Evolutionary conservation across 2,113 vertebrate species (phyloP).

Genomic region (Plecturocebus donacophilus): DNA sequence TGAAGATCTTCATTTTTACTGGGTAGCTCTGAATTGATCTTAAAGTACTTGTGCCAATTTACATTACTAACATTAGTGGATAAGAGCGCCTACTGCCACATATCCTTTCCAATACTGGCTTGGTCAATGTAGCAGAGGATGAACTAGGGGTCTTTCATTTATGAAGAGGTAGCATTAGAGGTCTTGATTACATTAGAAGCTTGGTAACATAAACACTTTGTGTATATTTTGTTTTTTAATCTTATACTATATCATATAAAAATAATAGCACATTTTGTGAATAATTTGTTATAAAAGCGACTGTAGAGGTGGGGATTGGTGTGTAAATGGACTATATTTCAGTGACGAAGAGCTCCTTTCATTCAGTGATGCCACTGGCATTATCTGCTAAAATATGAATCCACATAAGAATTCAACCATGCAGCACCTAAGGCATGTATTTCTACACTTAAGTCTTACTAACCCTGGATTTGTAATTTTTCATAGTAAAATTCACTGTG

Average conservation of each 20-base stretch:
- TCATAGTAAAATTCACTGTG: background rate
- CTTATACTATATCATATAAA: background rate
- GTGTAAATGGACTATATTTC: background rate
- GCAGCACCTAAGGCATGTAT: background rate
- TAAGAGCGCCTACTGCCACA: background rate
- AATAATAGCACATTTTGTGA: conserved; percentile 9
- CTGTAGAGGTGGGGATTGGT: background rate
- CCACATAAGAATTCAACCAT: background rate
- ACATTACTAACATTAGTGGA: background rate
- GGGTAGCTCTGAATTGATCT: background rate
- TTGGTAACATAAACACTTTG: background rate
- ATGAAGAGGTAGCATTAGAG: background rate
- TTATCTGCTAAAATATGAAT: background rate
- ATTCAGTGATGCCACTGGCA: background rate
- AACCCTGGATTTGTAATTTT: background rate
- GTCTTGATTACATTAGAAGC: background rate
- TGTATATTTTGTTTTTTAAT: background rate
- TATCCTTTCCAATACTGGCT: background rate
- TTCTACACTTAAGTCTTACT: background rate
- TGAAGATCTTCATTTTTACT: background rate
- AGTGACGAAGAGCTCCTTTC: background rate
- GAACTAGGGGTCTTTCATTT: background rate
- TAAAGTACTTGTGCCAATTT: background rate
- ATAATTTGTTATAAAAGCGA: background rate
- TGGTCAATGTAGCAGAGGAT: background rate